phyloP scores from a whole-genome alignment of 2,113 vertebrate genomes.

The Halcyon senegalensis region DNA sequence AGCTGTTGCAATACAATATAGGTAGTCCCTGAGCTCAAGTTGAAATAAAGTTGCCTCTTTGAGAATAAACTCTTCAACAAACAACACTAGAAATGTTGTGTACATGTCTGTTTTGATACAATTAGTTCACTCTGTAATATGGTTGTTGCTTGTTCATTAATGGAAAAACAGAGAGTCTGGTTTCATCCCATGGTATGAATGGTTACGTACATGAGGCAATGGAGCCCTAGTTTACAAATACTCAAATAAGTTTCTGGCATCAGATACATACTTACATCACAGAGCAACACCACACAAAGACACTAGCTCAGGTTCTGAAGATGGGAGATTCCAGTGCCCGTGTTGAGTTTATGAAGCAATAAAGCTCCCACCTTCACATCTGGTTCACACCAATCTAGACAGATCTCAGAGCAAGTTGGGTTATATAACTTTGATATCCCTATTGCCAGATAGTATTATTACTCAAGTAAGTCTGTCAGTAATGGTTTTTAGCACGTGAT shows the following conservation, averaged over 20 bases:
- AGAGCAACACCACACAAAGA: not conserved
- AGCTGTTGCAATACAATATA: not conserved
- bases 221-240: not conserved
- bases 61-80: constrained; percentile 65
- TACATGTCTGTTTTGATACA: constrained; percentile 17
- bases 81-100: not conserved
- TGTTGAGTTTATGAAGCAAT: not conserved
- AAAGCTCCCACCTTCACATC: not conserved
- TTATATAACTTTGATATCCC: not conserved
- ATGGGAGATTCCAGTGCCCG: accelerated
- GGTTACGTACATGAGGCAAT: not conserved
- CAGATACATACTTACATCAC: not conserved
- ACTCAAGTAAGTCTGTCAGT: not conserved
- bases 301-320: not conserved
- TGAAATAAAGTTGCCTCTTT: constrained; percentile 27
- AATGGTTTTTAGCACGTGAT: not conserved
- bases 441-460: not conserved
- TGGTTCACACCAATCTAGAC: not conserved
- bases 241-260: not conserved
- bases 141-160: not conserved
- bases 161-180: not conserved
- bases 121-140: not conserved
- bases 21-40: not conserved
- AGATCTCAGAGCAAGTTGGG: not conserved
- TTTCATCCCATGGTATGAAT: not conserved